Base-by-base conservation (phyloP, 2,113 vertebrate genomes). In the Murina feae region DNA sequence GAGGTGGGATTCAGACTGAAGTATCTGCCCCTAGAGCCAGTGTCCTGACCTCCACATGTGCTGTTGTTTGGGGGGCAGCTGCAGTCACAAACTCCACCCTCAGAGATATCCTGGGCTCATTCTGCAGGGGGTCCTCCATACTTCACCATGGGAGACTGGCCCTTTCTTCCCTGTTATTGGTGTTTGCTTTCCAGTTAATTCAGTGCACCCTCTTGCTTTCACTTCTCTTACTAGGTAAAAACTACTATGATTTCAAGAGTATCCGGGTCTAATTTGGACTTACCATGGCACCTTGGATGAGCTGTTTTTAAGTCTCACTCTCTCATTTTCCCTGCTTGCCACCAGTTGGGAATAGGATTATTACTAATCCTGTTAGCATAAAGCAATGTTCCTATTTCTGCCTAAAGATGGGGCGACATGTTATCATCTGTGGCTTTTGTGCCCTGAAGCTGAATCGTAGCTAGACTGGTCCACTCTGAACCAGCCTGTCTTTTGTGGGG, bases 241-340 rank as follows among this genome's bases (percentile, higher is more conserved):
- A 0, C 63, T 68, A 28, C 53, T 85, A 39, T 68, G 49, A 87
- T 83, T 68, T 80, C 5, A 66, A 21, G 30, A 18, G 1, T 72
- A 28, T 65, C 66, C 42, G 66, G 20, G 53, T 88, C 37, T 88
- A 63, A 74, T 81, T 69, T 89, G 53, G 32, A 81, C 60, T 81
- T 66, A 32, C 63, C 79, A 0, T 17, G 4, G 72, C 68, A n/a
- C 51, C 53, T 71, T 44, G 51, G 30, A 21, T 53, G 68, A 87
- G 32, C 10, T 44, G 28, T 32, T 81, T 71, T 63, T 17, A 71
- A 66, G 18, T 90, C 65, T 83, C 4, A 30, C 9, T 30, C 28
- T 90, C 44, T 85, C 32, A 14, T 32, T 83, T 83, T 81, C 49
- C 39, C 12, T 42, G 12, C 37, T 79, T 28, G 74, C 30, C 32